phyloP scores from a whole-genome alignment of 2,113 vertebrate species.

The Sprattus sprattus region DNA sequence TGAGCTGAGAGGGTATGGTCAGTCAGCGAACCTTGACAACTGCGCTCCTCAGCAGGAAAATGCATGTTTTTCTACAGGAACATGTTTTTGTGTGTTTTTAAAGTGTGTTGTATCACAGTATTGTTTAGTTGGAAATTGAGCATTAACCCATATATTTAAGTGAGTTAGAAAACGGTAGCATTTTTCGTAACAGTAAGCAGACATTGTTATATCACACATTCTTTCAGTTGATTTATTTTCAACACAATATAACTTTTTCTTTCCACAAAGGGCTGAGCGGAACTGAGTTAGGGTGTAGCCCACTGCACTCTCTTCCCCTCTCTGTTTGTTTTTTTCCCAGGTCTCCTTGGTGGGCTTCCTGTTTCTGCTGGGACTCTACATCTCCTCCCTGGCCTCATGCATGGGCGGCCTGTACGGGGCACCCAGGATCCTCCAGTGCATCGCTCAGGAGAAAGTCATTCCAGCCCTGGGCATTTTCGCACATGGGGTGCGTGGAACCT shows the following conservation, averaged over 20 bases:
- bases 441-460: conserved; percentile 92
- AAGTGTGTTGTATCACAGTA: conserved; percentile 8
- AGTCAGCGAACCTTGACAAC: neutral
- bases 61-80: neutral
- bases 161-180: neutral
- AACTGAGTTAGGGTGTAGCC: conserved; percentile 67
- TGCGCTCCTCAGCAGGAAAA: neutral
- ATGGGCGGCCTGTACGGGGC: conserved; percentile 95
- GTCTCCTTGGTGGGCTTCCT: conserved; percentile 97
- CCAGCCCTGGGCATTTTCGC: conserved; percentile 81
- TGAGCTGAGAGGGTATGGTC: neutral
- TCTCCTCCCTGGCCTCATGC: conserved; percentile 96
- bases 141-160: too few relatives aligned
- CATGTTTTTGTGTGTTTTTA: neutral
- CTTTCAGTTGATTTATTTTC: conserved; percentile 21
- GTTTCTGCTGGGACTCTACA: conserved; percentile 92
- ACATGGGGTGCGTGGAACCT: conserved; percentile 78
- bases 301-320: conserved; percentile 64
- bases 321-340: conserved; percentile 77
- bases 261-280: conserved; percentile 60
- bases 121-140: too few relatives aligned
- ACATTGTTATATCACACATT: neutral
- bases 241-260: conserved; percentile 50
- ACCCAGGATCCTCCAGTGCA: conserved; percentile 94
- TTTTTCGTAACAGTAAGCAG: conserved; percentile 6